Evolutionary conservation across 1,140 invertebrate genomes (phyloP), one percentile per base, ranked within the genome.

Genomic region (Anagrus nilaparvatae): DNA sequence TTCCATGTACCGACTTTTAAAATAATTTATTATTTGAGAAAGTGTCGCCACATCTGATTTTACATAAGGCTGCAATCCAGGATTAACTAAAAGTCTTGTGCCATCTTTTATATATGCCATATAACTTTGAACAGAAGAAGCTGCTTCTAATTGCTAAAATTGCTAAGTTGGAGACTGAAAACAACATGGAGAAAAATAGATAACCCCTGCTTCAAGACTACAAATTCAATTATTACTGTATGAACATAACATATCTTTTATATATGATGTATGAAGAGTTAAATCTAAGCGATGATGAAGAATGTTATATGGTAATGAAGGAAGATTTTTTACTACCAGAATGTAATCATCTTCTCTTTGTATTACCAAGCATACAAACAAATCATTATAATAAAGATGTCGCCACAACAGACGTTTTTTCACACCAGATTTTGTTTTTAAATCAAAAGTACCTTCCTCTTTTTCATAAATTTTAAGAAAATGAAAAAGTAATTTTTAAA

Each of bases 61-160:
- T 7, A 85, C 71, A 3, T 58, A 63, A 4, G 53, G 45, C 43
- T 56, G 59, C 30, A 94, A 61, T 8, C 88, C 90, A 4, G 87
- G 88, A 71, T 92, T 92, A 2, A 80, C 78, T 1, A 92, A 66
- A 6, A 88, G 62, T 21, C 79, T 77, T 8, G 82, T 89, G 17
- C 77, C 72, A 63, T 92, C 87, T 58, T 82, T 87, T 1, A 95
- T 68, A 57, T 90, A 94, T 6, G 85, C 85, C 72, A 92, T 82
- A 51, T 87, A 90, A 52, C 78, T 83, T 55, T 87, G 81, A 1
- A 82, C 71, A 5, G 72, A 64, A 12, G 76, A 69, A 16, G 74
- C 60, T 31, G 62, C 52, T 59, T 83, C 79, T 53, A 78, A 73
- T 49, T 80, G 73, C 63, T 75, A 77, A 21, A 87, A 53, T 55